These are phyloP conservation scores for Poeciliopsis occidentalis DNA, from an alignment of 2,113 vertebrate species.

Conservation along the genomic window DNA sequence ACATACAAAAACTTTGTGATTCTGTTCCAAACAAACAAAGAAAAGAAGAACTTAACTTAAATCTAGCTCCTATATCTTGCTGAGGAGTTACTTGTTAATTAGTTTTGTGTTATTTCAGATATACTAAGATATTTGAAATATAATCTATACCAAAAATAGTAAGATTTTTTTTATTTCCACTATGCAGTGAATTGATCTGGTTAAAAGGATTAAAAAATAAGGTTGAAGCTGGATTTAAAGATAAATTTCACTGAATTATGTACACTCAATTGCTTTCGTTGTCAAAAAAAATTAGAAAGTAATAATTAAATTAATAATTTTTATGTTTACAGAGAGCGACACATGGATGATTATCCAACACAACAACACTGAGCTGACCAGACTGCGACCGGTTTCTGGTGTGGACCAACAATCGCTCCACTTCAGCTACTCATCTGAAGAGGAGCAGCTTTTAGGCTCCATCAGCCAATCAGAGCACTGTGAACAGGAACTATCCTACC, in stretches of 20 bases:
- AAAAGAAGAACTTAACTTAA: too few relatives aligned
- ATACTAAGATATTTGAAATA: too few relatives aligned
- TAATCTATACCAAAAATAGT: too few relatives aligned
- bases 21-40: not conserved
- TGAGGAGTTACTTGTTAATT: too few relatives aligned
- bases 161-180: too few relatives aligned
- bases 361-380: slow-evolving; percentile 88
- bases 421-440: slow-evolving; percentile 85
- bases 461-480: slow-evolving; percentile 89
- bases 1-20: not conserved
- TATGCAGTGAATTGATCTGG: not conserved
- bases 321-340: slow-evolving; percentile 69
- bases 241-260: too few relatives aligned
- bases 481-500: slow-evolving; percentile 90
- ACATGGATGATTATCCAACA: slow-evolving; percentile 91
- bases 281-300: not conserved
- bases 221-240: not conserved
- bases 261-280: not conserved
- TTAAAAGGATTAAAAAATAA: not conserved
- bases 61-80: too few relatives aligned
- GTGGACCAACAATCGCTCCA: slow-evolving; percentile 76
- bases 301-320: not conserved
- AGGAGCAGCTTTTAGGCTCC: slow-evolving; percentile 85
- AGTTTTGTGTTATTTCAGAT: too few relatives aligned
- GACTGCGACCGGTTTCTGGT: slow-evolving; percentile 79